Percentiles rank a stretch among this genome's conserved stretches.
Conservation (phyloP, 2,797 vertebrate genomes). For the Phoxinus dragarum region DNA sequence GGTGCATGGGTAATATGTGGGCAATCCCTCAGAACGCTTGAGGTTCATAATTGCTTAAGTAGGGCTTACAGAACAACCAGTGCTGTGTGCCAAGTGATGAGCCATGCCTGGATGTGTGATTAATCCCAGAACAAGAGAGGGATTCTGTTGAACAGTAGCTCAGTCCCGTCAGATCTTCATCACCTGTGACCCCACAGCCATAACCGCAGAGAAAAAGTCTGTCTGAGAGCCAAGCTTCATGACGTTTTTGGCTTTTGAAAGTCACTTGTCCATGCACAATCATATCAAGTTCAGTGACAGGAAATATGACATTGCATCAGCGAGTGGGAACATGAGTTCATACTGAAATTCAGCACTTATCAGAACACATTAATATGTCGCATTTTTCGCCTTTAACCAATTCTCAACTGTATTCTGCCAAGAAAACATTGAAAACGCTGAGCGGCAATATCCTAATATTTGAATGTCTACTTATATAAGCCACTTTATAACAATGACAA, state of each 20-base stretch:
- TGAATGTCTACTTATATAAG: background rate
- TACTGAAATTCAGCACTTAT: background rate
- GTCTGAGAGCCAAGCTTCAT: conserved; percentile 33
- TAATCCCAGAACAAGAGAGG: conserved; percentile 39
- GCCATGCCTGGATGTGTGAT: conserved; percentile 17
- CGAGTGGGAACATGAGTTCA: background rate
- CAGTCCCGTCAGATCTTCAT: conserved; percentile 41
- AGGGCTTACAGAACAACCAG: conserved; percentile 37
- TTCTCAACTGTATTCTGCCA: conserved; percentile 1
- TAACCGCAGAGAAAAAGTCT: background rate
- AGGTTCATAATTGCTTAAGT: conserved; percentile 25
- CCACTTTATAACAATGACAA: conserved; percentile 5
- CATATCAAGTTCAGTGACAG: conserved; percentile 18
- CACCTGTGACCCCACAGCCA: conserved; percentile 5
- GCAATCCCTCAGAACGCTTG: conserved; percentile 27
- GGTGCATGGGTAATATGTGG: conserved; percentile 18
- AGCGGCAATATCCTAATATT: background rate
- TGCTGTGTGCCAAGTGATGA: conserved; percentile 35
- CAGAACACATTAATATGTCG: background rate
- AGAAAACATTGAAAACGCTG: background rate
- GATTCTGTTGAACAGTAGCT: conserved; percentile 33
- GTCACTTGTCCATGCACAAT: conserved; percentile 44
- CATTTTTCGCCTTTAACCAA: background rate
- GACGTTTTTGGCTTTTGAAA: conserved; percentile 30
- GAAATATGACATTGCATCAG: conserved; percentile 3